Conservation (phyloP, 1,140 invertebrate species). For the Ditylenchus dipsaci region DNA sequence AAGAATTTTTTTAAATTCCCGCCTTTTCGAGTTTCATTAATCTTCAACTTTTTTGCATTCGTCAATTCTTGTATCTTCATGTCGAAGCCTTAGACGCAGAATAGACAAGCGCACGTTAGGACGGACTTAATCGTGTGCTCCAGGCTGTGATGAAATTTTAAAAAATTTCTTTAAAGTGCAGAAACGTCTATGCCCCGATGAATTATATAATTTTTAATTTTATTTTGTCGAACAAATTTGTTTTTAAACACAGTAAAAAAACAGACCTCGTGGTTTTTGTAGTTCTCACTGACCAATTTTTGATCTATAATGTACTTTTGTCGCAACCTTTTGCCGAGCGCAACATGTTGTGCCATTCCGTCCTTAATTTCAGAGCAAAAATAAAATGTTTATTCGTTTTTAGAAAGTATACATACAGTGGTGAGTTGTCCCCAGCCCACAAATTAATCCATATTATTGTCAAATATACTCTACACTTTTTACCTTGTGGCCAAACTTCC, state of each 20-base stretch:
- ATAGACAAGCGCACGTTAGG: too few relatives aligned
- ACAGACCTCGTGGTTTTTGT: conserved; percentile 32
- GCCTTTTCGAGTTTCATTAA: too few relatives aligned
- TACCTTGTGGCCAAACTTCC: conserved; percentile 27
- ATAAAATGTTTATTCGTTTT: not conserved
- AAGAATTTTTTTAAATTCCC: too few relatives aligned
- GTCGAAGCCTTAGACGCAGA: too few relatives aligned
- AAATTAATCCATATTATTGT: not conserved
- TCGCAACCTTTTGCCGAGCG: conserved; percentile 12
- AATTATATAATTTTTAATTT: too few relatives aligned
- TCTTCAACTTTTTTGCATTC: too few relatives aligned
- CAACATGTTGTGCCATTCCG: conserved; percentile 29
- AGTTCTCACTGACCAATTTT: conserved; percentile 2
- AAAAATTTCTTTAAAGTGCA: too few relatives aligned
- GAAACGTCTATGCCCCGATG: too few relatives aligned
- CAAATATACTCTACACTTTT: not conserved
- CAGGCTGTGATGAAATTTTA: too few relatives aligned
- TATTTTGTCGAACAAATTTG: too few relatives aligned
- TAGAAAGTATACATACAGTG: not conserved
- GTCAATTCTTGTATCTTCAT: too few relatives aligned
- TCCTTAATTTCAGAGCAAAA: conserved; percentile 4
- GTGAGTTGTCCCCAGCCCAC: conserved; percentile 23
- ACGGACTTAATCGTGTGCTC: too few relatives aligned
- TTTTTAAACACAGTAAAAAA: not conserved
- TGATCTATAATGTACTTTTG: conserved; percentile 26